Evolutionary conservation across 2,797 vertebrate genomes (phyloP), one percentile per base, ranked within the genome.

Genomic region (Gymnopithys bicolor): DNA sequence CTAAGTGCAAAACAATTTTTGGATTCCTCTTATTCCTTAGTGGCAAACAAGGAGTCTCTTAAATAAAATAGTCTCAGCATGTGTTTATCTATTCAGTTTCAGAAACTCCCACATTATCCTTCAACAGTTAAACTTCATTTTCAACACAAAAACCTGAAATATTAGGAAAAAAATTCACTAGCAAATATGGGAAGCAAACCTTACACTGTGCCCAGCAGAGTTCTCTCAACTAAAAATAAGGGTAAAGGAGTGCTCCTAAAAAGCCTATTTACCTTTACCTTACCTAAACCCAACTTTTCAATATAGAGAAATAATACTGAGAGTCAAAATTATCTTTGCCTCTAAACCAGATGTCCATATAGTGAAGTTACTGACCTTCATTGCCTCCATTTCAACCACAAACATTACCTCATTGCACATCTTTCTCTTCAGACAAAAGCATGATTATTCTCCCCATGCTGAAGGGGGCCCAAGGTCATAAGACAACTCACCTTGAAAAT

Each of bases 21-120:
- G 0, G 27, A 84, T 89, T 92, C 59, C 45, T 95, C 33, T 93
- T 82, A 76, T 30, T 90, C 59, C 23, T 84, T 66, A 69, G 55
- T 45, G 33, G 48, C 28, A 93, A 93, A 56, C 43, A 87, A 87
- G 49, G 58, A 83, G 71, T 55, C 70, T 73, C 59, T 89, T 58
- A 67, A 48, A 45, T 46, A 75, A 86, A 55, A 59, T 2, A 80
- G 49, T 63, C 24, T 19, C 56, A 74, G 24, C 14, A 30, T 41
- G 28, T 10, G 13, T 90, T 88, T 90, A 75, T 17, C 73, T 84
- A 37, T 56, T 84, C 67, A 23, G 19, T 81, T 91, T 68, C 45
- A 76, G 28, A 66, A 90, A 64, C 11, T 53, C 58, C 16, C 62
- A 78, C 33, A 4, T 43, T 52, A 81, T 33, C 22, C 30, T 91